phyloP scores from a whole-genome alignment of 2,113 vertebrate species.

The Okapia johnstoni region DNA sequence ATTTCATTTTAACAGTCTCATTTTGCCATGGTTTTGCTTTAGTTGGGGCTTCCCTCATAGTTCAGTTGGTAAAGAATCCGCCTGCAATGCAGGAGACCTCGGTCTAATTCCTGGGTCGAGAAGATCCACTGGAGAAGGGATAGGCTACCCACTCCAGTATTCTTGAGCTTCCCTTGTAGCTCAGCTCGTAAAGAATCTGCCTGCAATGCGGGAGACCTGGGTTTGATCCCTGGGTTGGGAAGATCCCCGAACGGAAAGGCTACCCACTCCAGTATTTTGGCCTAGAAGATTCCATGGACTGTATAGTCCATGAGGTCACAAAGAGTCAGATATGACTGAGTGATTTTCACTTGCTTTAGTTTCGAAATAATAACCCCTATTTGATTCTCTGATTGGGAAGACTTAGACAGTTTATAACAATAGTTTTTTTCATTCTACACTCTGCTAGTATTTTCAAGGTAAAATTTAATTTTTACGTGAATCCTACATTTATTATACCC shows the following conservation, averaged over 20 bases:
- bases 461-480: conserved; percentile 10
- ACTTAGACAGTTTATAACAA: background rate
- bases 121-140: background rate
- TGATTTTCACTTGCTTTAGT: conserved; percentile 16
- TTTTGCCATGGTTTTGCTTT: conserved; percentile 20
- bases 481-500: background rate
- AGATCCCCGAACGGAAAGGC: background rate
- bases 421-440: background rate
- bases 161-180: background rate
- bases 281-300: background rate
- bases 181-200: background rate
- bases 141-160: background rate
- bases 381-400: background rate
- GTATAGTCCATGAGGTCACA: background rate
- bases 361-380: background rate
- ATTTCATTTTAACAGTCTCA: conserved; percentile 21
- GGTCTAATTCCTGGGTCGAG: background rate
- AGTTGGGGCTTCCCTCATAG: background rate
- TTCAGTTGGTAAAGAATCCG: background rate
- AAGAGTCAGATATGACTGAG: background rate
- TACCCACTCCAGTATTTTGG: background rate
- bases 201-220: background rate
- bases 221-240: background rate
- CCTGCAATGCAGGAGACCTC: background rate
- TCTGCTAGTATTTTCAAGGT: background rate